Evolutionary conservation across 2,113 vertebrate species (phyloP).

Genomic region (Ranitomeya variabilis): DNA sequence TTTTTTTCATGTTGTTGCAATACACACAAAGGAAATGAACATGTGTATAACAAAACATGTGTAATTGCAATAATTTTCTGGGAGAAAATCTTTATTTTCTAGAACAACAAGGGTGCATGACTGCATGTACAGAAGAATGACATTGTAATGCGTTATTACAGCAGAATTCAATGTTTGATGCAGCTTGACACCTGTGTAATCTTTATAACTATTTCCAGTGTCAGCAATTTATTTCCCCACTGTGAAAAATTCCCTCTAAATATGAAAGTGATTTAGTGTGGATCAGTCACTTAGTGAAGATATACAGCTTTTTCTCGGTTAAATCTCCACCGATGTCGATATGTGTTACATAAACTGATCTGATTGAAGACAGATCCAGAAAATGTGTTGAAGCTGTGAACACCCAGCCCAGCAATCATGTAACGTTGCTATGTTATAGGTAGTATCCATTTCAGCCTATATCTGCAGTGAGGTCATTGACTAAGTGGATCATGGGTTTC

Average conservation of each 20-base stretch:
- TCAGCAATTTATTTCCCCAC: neutral
- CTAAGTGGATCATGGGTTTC: neutral
- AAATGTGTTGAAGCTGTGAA: neutral
- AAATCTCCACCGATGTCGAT: neutral
- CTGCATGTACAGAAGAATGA: neutral
- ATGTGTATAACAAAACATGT: too few species aligned
- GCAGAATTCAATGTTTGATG: neutral
- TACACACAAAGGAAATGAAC: too few species aligned
- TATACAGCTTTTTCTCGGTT: neutral
- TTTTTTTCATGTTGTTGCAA: too few species aligned
- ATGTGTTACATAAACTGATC: neutral
- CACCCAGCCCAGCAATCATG: neutral
- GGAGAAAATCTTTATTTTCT: too few species aligned
- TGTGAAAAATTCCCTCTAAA: neutral
- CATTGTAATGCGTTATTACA: neutral
- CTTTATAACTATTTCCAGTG: neutral
- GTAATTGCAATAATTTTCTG: too few species aligned
- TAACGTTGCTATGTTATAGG: neutral
- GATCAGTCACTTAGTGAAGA: neutral
- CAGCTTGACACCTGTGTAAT: neutral
- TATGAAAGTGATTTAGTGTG: neutral
- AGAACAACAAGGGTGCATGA: too few species aligned
- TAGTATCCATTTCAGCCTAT: neutral
- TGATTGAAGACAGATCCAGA: conserved; percentile 22
- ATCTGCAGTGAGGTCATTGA: conserved; percentile 33